Conservation (phyloP, 2,113 vertebrate species). For the Ceuthmochares aereus region DNA sequence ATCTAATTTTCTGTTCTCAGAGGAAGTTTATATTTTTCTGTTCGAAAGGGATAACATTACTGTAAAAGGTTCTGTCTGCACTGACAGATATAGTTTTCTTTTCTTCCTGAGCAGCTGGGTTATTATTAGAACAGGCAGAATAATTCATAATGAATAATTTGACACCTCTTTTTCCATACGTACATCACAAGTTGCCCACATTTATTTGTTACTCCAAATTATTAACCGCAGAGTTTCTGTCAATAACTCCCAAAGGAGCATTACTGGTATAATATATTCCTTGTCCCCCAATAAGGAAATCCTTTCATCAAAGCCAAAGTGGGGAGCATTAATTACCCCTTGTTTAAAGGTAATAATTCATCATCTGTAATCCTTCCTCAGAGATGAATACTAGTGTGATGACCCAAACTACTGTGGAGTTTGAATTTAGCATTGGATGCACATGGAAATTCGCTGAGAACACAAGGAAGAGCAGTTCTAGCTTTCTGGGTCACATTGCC, state of each 20-base stretch:
- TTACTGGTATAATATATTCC: conserved; percentile 19
- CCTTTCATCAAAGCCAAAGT: conserved; percentile 26
- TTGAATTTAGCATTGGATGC: neutral
- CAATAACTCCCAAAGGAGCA: conserved; percentile 46
- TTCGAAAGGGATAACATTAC: conserved; percentile 58
- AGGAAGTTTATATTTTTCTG: conserved; percentile 55
- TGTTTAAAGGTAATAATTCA: conserved; percentile 60
- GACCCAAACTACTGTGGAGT: conserved; percentile 19
- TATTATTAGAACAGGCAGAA: conserved; percentile 65
- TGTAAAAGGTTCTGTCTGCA: conserved; percentile 33
- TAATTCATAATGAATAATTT: conserved; percentile 71
- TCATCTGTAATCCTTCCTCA: conserved; percentile 23
- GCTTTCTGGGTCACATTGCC: neutral
- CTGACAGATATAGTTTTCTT: conserved; percentile 18
- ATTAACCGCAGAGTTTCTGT: conserved; percentile 41
- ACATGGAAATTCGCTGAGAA: neutral
- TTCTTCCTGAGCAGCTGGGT: conserved; percentile 39
- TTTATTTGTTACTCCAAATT: conserved; percentile 59
- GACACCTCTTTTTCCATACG: conserved; percentile 52
- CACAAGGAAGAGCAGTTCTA: neutral
- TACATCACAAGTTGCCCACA: conserved; percentile 45
- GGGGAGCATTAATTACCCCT: conserved; percentile 48
- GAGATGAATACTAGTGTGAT: conserved; percentile 8
- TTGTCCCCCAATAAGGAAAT: conserved; percentile 25
- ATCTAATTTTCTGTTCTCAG: conserved; percentile 67